A percentile compares a stretch with the other conserved stretches of the same genome.
Evolutionary conservation across 1,140 invertebrate species (phyloP).

Genomic region (Eubasilissa regina): DNA sequence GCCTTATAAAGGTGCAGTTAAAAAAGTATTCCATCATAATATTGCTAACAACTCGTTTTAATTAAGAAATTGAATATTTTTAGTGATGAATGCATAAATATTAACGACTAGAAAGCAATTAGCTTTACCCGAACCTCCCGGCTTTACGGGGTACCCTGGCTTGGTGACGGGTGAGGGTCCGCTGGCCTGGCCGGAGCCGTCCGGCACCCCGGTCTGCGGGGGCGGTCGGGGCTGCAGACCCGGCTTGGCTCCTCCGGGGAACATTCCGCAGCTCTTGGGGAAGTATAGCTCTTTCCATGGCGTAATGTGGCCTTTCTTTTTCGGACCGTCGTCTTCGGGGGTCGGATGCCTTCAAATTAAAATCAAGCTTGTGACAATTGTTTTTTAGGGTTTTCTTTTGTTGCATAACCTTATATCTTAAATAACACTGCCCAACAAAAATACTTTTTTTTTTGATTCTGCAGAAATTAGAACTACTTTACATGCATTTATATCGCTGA

Average conservation of each 20-base stretch:
- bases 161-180: conserved; percentile 35
- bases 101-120: neutral
- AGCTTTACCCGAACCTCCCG: neutral
- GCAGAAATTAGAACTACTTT: too few relatives aligned
- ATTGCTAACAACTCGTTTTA: too few relatives aligned
- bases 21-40: too few relatives aligned
- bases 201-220: conserved; percentile 58
- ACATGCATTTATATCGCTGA: too few relatives aligned
- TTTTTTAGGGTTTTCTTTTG: too few relatives aligned
- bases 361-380: neutral
- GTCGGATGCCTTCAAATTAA: conserved; percentile 31
- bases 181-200: conserved; percentile 61
- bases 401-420: too few relatives aligned
- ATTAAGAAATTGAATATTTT: too few relatives aligned
- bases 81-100: neutral
- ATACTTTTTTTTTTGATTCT: too few relatives aligned
- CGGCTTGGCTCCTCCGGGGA: conserved; percentile 63
- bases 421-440: too few relatives aligned
- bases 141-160: conserved; percentile 36
- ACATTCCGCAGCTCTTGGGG: conserved; percentile 74
- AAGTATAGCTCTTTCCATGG: conserved; percentile 77
- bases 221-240: conserved; percentile 49
- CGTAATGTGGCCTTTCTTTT: conserved; percentile 73
- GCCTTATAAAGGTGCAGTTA: too few relatives aligned
- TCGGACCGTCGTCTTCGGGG: conserved; percentile 64